Conservation (phyloP, 2,888 invertebrate genomes). For the Augiades crinisus region DNA sequence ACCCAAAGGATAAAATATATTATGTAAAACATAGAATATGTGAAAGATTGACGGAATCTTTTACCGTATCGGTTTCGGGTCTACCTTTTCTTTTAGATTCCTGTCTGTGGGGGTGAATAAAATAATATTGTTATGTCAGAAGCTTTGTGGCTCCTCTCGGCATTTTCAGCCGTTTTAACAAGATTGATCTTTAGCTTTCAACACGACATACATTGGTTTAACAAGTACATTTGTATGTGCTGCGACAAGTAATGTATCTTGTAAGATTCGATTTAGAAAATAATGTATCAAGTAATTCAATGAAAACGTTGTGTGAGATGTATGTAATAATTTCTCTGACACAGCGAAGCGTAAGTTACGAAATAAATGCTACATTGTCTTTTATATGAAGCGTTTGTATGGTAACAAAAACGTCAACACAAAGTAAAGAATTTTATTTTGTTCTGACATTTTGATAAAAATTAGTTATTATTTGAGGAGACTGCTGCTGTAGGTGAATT, state of each 20-base stretch:
- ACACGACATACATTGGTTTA: not conserved
- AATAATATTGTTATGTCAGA: conserved; percentile 1
- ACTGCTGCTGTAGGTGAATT: too few relatives aligned
- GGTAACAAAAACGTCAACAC: not conserved
- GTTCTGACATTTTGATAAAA: too few relatives aligned
- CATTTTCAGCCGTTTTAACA: not conserved
- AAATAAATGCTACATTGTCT: too few relatives aligned
- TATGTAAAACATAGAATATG: conserved; percentile 8
- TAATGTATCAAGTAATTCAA: not conserved
- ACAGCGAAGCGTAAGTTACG: too few relatives aligned
- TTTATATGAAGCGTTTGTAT: not conserved
- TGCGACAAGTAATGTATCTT: not conserved
- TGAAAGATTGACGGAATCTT: conserved; percentile 16
- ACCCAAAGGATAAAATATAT: conserved; percentile 6
- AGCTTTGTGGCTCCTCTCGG: not conserved
- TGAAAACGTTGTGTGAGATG: not conserved
- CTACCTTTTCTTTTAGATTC: not conserved
- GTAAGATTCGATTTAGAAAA: not conserved
- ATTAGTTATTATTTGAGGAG: too few relatives aligned
- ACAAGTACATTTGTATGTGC: not conserved
- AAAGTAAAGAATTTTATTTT: too few relatives aligned
- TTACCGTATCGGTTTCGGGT: not conserved
- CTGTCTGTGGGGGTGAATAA: not conserved
- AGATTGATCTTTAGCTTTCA: not conserved
- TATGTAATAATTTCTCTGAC: not conserved